phyloP scores from a whole-genome alignment of 2,797 vertebrate genomes.

The Heterohyrax brucei region DNA sequence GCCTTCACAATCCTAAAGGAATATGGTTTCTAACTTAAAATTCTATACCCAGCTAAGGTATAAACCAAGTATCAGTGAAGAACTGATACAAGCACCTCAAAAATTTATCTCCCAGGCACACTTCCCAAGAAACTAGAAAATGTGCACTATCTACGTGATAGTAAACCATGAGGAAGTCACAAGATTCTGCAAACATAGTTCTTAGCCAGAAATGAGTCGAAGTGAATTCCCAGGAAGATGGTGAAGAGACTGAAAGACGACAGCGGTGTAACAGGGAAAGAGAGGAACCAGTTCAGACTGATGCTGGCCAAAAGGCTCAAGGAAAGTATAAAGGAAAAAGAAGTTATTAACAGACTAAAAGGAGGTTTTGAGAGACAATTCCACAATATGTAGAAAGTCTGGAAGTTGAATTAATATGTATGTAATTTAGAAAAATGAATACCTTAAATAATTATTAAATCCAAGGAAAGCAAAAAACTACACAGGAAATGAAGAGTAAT shows the following conservation, averaged over 20 bases:
- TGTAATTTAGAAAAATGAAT: neutral
- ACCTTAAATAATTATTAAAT: constrained; percentile 66
- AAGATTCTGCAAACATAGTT: constrained; percentile 28
- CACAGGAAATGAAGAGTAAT: constrained; percentile 60
- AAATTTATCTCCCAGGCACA: constrained; percentile 30
- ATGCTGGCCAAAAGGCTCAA: neutral
- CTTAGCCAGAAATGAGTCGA: constrained; percentile 20
- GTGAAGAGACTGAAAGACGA: constrained; percentile 28
- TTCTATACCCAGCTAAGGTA: constrained; percentile 38
- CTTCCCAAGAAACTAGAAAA: neutral
- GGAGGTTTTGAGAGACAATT: constrained; percentile 7
- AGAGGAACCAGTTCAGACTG: neutral
- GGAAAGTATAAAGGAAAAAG: neutral
- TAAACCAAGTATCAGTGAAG: neutral
- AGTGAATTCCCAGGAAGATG: neutral
- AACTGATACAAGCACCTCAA: neutral
- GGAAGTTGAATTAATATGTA: constrained; percentile 24
- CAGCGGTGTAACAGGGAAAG: neutral
- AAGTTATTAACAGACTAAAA: constrained; percentile 30
- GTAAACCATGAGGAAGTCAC: neutral
- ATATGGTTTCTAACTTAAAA: constrained; percentile 47
- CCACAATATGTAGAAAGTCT: neutral
- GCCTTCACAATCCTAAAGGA: neutral
- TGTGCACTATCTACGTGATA: neutral
- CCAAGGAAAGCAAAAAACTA: constrained; percentile 39